Base-by-base conservation (phyloP, 2,113 vertebrate genomes). In the Anser brachyrhynchus region DNA sequence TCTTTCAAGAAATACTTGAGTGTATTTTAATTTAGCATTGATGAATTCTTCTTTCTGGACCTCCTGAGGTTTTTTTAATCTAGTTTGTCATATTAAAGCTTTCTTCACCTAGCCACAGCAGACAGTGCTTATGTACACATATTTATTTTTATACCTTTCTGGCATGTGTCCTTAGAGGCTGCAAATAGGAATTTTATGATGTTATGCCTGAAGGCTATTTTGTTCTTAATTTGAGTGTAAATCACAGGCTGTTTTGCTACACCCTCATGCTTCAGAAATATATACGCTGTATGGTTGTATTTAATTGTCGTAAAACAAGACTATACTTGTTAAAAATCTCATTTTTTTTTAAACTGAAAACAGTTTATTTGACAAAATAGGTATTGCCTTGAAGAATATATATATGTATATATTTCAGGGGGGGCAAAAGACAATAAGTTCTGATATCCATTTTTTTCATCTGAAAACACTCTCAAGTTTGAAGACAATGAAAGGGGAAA, bases 11-110 rank as follows among this genome's bases (percentile, higher is more conserved):
- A 84, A 95, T 91, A 91, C 71, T 70, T 91, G 62, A 90, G 78
- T 2, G 3, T 54, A 70, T 92, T 85, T 92, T 96, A 96, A 95
- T 95, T 89, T 84, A 86, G 77, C 92, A 82, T 41, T 93, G 93
- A 92, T 91, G 91, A 91, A 84, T 93, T 91, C 75, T 89, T 71
- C 74, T 87, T 91, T 54, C 54, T 2, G 1, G 81, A 43, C n/a
- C 92, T 91, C 92, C 58, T 10, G 67, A 74, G 91, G 11, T 5
- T 73, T 9, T 93, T 94, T 80, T 23, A 93, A 93, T 88, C 85
- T 90, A 57, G 41, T 94, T 94, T 91, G 79, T 85, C 81, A 49
- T n/a, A 84, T 66, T 58, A 39, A 54, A 91, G 80, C 80, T 94
- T 87, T 96, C 91, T 89, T 89, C 94, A 93, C 91, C 77, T 73